A percentile compares a stretch with the other conserved stretches of the same genome.
Evolutionary conservation across 2,113 vertebrate genomes (phyloP).

Genomic region (Podarcis cretensis): DNA sequence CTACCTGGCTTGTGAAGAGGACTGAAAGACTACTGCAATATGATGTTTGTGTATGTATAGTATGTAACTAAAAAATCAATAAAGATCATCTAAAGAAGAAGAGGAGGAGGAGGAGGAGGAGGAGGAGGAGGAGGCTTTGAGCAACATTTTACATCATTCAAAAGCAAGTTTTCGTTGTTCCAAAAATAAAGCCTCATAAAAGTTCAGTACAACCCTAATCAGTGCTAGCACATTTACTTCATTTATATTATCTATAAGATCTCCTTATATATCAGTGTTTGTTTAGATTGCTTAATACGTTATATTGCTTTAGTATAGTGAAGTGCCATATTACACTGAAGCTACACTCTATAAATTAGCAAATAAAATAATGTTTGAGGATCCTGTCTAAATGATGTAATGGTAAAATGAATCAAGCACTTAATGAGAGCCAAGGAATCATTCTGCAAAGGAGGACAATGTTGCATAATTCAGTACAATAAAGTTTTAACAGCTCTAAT

Average conservation of each 20-base stretch:
- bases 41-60: no score
- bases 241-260: constrained; percentile 7
- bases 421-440: constrained; percentile 62
- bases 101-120: no score
- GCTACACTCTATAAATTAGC: constrained; percentile 64
- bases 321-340: constrained; percentile 32
- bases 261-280: constrained; percentile 20
- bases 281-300: constrained; percentile 47
- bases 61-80: no score
- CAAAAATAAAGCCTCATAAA: neutral
- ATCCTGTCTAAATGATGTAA: constrained; percentile 63
- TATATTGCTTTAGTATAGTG: constrained; percentile 39
- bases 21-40: neutral
- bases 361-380: constrained; percentile 66
- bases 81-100: no score
- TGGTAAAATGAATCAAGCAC: constrained; percentile 64
- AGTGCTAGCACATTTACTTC: neutral
- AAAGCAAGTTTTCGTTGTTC: neutral
- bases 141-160: neutral
- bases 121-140: neutral
- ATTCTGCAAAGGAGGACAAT: constrained; percentile 48
- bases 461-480: constrained; percentile 61
- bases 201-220: neutral
- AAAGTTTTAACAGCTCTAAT: constrained; percentile 47
- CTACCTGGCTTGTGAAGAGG: neutral